Evolutionary conservation across 1,140 invertebrate species (phyloP), one percentile per base, ranked within the genome.

Genomic region (Drosophila carrolli): DNA sequence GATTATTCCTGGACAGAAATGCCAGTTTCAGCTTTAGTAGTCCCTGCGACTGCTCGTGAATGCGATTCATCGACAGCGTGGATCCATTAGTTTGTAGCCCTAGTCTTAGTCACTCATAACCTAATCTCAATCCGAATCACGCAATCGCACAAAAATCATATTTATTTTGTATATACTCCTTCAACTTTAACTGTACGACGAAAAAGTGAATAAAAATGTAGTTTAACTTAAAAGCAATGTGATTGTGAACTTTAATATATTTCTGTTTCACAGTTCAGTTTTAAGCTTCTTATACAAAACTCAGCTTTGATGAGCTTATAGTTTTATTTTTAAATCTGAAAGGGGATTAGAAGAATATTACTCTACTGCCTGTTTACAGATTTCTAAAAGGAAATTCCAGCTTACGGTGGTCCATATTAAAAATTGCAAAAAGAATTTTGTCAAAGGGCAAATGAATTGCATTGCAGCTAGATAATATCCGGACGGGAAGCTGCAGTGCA

Each of bases 101-200:
- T 83, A 88, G 83, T 48, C 54, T 66, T 89, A 89, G 72, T 35
- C 75, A 75, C 59, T 78, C 70, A 60, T 48, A 50, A 65, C 43
- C 38, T 58, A 70, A 60, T 60, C 61, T 61, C 70, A 67, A 43
- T 44, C 43, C 29, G 23, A 59, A 50, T 62, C 65, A 73, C 58
- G 63, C 71, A 53, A 38, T 10, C 23, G 46, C 40, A 56, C 8
- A 37, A 68, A 70, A 83, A 71, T 65, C 74, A 78, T 85, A 86
- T 88, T 86, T 86, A 86, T 86, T 86, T 68, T 86, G 84, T 86
- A 86, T 79, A 86, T 71, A 73, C 54, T 78, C 56, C 37, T 53
- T 53, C 57, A 56, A 40, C 43, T 67, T 47, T 48, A 66, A 56
- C 27, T 43, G 14, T 53, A 60, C 47, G 37, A 43, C 16, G 37